Evolutionary conservation across 2,888 invertebrate species (phyloP).

Genomic region (Onthophagus sagittarius): DNA sequence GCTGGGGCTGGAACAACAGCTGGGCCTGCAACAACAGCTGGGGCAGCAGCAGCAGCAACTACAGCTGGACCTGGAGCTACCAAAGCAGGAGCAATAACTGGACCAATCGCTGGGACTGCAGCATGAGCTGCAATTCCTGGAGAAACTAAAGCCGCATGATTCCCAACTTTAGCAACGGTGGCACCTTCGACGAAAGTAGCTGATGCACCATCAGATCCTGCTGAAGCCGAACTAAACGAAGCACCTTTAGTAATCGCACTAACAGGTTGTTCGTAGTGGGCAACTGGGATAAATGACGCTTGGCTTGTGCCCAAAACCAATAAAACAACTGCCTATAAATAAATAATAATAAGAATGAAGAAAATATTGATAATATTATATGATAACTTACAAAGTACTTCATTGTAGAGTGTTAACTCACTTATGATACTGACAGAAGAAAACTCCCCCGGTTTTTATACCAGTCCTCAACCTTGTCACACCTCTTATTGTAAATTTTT

Average conservation of each 20-base stretch:
- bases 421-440: constrained; percentile 16
- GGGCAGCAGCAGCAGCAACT: constrained; percentile 8
- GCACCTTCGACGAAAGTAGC: constrained; percentile 19
- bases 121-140: constrained; percentile 10
- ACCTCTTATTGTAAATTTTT: not conserved
- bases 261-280: constrained; percentile 36
- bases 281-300: constrained; percentile 35
- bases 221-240: constrained; percentile 33
- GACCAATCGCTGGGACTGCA: constrained; percentile 15
- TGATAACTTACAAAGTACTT: constrained; percentile 38
- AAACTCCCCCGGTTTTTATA: constrained; percentile 7
- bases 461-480: constrained; percentile 2
- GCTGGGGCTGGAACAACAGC: not conserved
- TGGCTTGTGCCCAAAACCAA: constrained; percentile 35
- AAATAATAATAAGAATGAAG: constrained; percentile 13
- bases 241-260: constrained; percentile 38
- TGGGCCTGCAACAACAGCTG: constrained; percentile 5
- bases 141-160: not conserved
- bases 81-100: not conserved
- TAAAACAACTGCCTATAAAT: constrained; percentile 32
- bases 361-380: not conserved
- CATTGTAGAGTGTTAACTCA: constrained; percentile 32
- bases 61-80: constrained; percentile 7
- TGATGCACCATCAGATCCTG: constrained; percentile 17
- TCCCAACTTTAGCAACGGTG: constrained; percentile 17